Evolutionary conservation across 2,888 invertebrate genomes (phyloP).

Genomic region (Didymodactylos carnosus): DNA sequence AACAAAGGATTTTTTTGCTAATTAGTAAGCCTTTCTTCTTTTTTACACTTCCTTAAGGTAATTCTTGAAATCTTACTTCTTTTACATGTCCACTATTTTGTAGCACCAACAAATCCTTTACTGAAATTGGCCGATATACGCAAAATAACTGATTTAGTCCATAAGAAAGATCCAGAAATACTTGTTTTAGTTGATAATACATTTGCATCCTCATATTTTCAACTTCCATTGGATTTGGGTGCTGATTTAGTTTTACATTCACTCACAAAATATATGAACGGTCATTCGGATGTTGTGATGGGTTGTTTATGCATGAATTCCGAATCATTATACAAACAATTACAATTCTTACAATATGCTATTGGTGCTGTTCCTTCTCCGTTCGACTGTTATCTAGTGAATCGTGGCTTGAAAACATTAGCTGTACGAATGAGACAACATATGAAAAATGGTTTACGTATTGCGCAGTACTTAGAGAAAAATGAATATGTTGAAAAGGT

Average conservation of each 20-base stretch:
- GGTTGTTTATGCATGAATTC: conserved; percentile 60
- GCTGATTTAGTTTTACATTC: conserved; percentile 79
- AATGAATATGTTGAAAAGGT: conserved; percentile 28
- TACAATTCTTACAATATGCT: conserved; percentile 74
- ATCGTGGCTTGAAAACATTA: conserved; percentile 37
- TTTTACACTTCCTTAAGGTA: too few relatives aligned
- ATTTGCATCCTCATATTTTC: conserved; percentile 69
- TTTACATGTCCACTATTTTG: conserved; percentile 56
- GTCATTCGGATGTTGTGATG: conserved; percentile 86
- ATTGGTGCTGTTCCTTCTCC: conserved; percentile 78
- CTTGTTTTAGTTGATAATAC: conserved; percentile 79
- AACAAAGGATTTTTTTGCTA: too few relatives aligned
- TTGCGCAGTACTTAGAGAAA: conserved; percentile 28
- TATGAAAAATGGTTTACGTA: conserved; percentile 30
- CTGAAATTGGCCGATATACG: conserved; percentile 70
- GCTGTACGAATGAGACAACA: conserved; percentile 33
- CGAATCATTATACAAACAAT: conserved; percentile 47
- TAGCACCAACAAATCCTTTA: conserved; percentile 84
- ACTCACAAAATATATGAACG: conserved; percentile 90
- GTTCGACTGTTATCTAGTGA: conserved; percentile 80
- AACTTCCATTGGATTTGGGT: conserved; percentile 62
- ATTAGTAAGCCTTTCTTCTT: not conserved
- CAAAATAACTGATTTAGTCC: conserved; percentile 43
- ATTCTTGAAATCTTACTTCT: too few relatives aligned
- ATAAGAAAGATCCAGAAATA: conserved; percentile 41